Evolutionary conservation across 2,888 invertebrate species (phyloP).

Genomic region (Diaphora mendica): DNA sequence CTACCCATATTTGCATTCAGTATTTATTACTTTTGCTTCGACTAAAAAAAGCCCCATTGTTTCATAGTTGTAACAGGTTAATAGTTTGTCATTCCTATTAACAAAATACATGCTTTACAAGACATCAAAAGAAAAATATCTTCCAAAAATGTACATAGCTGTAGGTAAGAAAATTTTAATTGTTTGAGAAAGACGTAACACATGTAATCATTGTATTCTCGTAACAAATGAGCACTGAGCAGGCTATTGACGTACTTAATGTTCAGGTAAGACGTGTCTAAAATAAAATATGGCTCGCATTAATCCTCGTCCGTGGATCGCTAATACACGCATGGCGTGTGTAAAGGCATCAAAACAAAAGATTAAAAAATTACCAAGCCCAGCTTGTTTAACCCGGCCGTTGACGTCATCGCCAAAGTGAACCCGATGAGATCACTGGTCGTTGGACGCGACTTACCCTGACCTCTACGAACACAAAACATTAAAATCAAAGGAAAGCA

Average conservation of each 20-base stretch:
- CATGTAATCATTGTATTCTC: neutral
- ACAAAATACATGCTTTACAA: neutral
- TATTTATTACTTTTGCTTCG: neutral
- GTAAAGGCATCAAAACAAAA: conserved; percentile 57
- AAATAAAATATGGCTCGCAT: conserved; percentile 46
- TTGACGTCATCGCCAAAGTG: conserved; percentile 65
- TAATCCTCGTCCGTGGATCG: conserved; percentile 43
- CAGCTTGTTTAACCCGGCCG: conserved; percentile 59
- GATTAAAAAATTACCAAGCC: conserved; percentile 61
- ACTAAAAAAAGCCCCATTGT: neutral
- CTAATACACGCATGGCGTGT: conserved; percentile 45
- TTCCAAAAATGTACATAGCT: neutral
- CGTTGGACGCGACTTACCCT: conserved; percentile 43
- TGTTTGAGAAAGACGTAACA: neutral
- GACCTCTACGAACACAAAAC: conserved; percentile 59
- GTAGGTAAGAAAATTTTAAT: neutral
- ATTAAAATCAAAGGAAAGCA: conserved; percentile 53
- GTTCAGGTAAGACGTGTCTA: conserved; percentile 32
- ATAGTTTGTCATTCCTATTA: neutral
- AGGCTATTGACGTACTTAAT: conserved; percentile 36
- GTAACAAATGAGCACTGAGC: neutral
- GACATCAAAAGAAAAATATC: neutral
- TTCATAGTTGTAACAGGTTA: neutral
- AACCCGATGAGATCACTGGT: conserved; percentile 68
- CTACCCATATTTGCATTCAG: neutral